These are phyloP conservation scores for Ylistrum balloti DNA, from an alignment of 1,140 invertebrate species.

Conservation along the genomic window DNA sequence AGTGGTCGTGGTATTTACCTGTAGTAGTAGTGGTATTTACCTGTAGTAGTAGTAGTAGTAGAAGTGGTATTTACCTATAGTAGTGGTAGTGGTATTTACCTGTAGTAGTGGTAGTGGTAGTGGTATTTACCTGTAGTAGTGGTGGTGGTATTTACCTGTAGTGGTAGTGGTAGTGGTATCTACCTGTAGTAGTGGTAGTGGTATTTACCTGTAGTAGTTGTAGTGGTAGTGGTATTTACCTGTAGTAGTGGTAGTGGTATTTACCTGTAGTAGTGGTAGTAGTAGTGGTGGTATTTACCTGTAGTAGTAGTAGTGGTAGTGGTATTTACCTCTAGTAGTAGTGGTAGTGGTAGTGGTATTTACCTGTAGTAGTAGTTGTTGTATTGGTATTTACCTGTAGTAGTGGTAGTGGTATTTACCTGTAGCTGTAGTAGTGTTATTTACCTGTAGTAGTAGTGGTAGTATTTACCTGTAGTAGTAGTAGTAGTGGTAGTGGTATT, in stretches of 20 bases:
- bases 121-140: too few species aligned
- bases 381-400: background rate
- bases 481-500: background rate
- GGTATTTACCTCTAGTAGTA: background rate
- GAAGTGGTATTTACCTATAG: background rate
- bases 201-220: too few species aligned
- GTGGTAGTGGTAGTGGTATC: too few species aligned
- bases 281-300: background rate
- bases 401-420: background rate
- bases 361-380: background rate
- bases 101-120: background rate
- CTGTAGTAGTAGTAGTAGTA: background rate
- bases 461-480: background rate
- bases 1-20: too few species aligned
- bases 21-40: background rate
- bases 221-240: too few species aligned
- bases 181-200: too few species aligned
- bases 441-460: background rate
- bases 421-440: background rate
- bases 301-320: background rate
- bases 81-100: background rate
- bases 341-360: background rate
- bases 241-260: background rate
- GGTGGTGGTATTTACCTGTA: too few species aligned
- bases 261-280: background rate